Base-by-base conservation (phyloP, 2,797 vertebrate species). In the Gymnoscopelus braueri region DNA sequence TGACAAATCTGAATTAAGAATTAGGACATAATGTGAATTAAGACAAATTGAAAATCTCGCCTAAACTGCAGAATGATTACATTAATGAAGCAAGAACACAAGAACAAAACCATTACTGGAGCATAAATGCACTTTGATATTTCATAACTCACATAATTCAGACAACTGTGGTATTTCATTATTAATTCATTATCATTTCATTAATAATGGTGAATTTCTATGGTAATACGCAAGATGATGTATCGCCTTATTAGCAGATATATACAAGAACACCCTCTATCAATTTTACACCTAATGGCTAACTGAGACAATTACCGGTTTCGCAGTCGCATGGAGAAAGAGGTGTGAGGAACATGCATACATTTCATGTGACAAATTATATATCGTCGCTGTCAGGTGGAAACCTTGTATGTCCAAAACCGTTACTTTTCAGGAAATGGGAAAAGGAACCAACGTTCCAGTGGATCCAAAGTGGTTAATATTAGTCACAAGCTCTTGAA, bases 91-190 rank as follows among this genome's bases (percentile, higher is more conserved):
- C 11, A 57, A 12, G 12, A 57, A 13, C 24, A 57, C 79, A 87
- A 69, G 58, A 49, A 63, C 49, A 14, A 35, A 75, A 61, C 73
- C n/a, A 24, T 44, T 24, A 72, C 59, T 70, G 74, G 58, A 82
- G 66, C 0, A 63, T 71, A 71, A 82, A 86, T 69, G 54, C 71
- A 63, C 13, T 71, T 82, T 71, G 35, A 56, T 47, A 29, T 49
- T 15, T 75, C 69, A 87, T 87, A 85, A 88, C 86, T 57, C 83
- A 75, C 69, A 87, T 87, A 84, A 88, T 87, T 66, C 83, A 75
- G 68, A 65, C 64, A 74, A 68, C 49, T 29, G 29, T 3, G 39
- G 8, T 35, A 29, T 23, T 80, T 84, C 79, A 26, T 75, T 57
- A 82, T 69, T 55, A 67, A 86, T 84, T 23, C 75, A 85, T 88